Evolutionary conservation across 2,888 invertebrate species (phyloP).

Genomic region (Xestia xanthographa): DNA sequence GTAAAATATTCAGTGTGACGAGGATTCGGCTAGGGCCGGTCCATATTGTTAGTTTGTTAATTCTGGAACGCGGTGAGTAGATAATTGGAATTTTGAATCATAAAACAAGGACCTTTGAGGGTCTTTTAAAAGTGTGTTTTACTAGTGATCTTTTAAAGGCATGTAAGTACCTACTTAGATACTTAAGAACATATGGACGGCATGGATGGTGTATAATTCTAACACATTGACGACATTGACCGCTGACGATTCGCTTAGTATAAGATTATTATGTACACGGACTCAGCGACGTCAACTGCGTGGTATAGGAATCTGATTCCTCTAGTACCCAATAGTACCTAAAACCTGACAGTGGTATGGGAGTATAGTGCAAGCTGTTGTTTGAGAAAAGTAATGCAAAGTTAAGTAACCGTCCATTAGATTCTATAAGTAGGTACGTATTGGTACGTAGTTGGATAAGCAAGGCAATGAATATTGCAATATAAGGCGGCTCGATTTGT

Average conservation of each 20-base stretch:
- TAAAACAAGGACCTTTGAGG: not conserved
- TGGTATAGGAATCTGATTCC: not conserved
- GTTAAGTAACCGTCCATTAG: not conserved
- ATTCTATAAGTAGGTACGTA: not conserved
- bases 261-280: not conserved
- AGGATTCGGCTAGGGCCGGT: conserved; percentile 78
- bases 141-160: no score
- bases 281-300: not conserved
- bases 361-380: not conserved
- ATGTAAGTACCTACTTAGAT: not conserved
- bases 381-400: not conserved
- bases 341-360: not conserved
- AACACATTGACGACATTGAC: no score
- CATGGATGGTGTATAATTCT: not conserved
- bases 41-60: conserved; percentile 56
- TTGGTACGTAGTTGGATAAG: not conserved
- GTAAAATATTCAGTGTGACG: conserved; percentile 77
- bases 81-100: conserved; percentile 17
- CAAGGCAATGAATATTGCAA: not conserved
- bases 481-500: no score
- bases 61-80: conserved; percentile 72
- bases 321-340: not conserved
- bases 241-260: not conserved
- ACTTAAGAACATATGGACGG: not conserved
- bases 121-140: not conserved